Base-by-base conservation (phyloP, 2,113 vertebrate species). In the Catharus fuscescens region DNA sequence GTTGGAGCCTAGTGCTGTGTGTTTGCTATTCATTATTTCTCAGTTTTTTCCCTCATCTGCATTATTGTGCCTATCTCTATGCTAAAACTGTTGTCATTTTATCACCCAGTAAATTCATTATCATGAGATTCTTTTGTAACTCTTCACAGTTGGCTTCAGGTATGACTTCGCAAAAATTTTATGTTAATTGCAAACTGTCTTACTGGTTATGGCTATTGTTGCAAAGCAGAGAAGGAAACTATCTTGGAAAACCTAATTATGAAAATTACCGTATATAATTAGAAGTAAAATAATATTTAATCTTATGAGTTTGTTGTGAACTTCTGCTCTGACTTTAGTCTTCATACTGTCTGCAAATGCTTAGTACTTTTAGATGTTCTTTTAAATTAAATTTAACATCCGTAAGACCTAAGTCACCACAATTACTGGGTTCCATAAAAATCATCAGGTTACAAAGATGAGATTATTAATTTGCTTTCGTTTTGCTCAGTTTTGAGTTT, bases 151-250 rank as follows among this genome's bases (percentile, higher is more conserved):
- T 70, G 54, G 66, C 59, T 80, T 86, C 67, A 45, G 45, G 54
- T 77, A 82, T 87, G 85, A 93, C 76, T 85, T 81, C 6, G 64
- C 85, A 92, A 72, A 91, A 80, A 88, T 65, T 42, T 83, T 29
- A 18, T 31, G 6, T 61, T 48, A 66, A 26, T 40, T 69, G 52
- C 69, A 47, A 42, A 19, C n/a, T 79, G 0, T 70, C 52, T 72
- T 52, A 6, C 10, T 84, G 19, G 36, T 87, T 67, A 76, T 57
- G 52, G 11, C 15, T 71, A 8, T 32, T 34, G 29, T 65, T 70
- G 53, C 59, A 62, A 72, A 86, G 67, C 45, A 85, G 54, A 66
- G 59, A 59, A 80, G 8, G 34, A 85, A 42, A 32, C 24, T 72
- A 18, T 60, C 40, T 70, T 69, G 7, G 26, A 53, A 80, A 38